phyloP scores from a whole-genome alignment of 2,113 vertebrate genomes.

The Nansenia antarctica region DNA sequence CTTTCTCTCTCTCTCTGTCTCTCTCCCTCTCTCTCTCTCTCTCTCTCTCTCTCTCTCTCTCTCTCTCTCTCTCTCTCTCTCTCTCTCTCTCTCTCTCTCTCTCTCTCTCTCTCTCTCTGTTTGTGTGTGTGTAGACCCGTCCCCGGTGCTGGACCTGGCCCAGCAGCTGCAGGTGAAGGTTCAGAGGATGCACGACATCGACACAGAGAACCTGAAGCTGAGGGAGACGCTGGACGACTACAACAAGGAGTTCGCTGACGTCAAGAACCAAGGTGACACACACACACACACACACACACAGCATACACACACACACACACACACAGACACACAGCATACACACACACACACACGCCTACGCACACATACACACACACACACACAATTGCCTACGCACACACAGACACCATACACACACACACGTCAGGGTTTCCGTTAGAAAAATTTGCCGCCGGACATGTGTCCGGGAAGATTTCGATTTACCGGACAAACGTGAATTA shows the following conservation, averaged over 20 bases:
- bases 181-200: constrained; percentile 96
- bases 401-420: no score
- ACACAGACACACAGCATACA: not conserved
- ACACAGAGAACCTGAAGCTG: constrained; percentile 98
- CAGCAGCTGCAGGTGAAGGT: constrained; percentile 98
- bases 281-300: constrained; percentile 1
- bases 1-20: no score
- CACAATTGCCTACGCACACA: no score
- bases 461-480: no score
- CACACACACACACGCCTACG: no score
- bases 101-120: not conserved
- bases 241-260: constrained; percentile 97
- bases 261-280: constrained; percentile 95
- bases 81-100: not conserved
- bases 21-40: no score
- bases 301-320: not conserved
- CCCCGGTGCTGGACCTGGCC: constrained; percentile 91
- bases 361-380: no score
- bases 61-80: constrained; percentile 23
- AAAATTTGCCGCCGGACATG: no score
- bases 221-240: constrained; percentile 98
- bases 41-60: no score
- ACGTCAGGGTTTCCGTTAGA: no score
- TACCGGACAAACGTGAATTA: no score
- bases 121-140: constrained; percentile 80